Percentiles rank a stretch among this genome's conserved stretches.
Conservation (phyloP, 2,797 vertebrate genomes). For the Phataginus tetradactyla region DNA sequence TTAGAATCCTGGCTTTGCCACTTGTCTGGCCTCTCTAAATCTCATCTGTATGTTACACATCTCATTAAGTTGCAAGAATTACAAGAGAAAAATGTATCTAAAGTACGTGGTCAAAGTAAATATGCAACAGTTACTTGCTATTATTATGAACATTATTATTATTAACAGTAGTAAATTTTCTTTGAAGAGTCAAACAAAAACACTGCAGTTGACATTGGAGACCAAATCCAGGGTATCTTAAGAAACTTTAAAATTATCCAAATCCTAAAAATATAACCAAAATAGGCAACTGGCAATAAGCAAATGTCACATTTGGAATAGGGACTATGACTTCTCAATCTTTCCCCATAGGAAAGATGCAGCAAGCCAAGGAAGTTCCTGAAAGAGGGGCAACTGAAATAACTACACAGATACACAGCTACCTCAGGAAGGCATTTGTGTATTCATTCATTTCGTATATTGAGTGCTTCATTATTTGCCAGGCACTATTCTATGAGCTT, state of each 20-base stretch:
- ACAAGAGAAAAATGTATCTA: neutral
- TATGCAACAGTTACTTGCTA: neutral
- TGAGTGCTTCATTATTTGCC: neutral
- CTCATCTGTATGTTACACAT: neutral
- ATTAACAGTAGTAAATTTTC: neutral
- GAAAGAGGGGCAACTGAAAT: neutral
- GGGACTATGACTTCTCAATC: neutral
- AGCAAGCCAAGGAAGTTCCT: neutral
- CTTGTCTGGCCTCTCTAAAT: neutral
- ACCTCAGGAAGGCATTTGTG: neutral
- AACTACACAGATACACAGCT: neutral
- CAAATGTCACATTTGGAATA: neutral
- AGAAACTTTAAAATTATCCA: conserved; percentile 39
- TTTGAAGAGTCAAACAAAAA: neutral
- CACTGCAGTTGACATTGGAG: neutral
- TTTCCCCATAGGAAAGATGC: neutral
- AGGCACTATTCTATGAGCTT: neutral
- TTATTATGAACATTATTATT: neutral
- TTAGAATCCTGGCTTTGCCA: conserved; percentile 12
- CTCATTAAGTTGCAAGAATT: neutral
- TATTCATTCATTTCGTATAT: neutral
- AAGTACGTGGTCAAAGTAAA: neutral
- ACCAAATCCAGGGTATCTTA: neutral
- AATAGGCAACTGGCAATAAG: neutral
- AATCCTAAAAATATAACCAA: neutral